Evolutionary conservation across 2,113 vertebrate species (phyloP).

Genomic region (Pterocles orientalis): DNA sequence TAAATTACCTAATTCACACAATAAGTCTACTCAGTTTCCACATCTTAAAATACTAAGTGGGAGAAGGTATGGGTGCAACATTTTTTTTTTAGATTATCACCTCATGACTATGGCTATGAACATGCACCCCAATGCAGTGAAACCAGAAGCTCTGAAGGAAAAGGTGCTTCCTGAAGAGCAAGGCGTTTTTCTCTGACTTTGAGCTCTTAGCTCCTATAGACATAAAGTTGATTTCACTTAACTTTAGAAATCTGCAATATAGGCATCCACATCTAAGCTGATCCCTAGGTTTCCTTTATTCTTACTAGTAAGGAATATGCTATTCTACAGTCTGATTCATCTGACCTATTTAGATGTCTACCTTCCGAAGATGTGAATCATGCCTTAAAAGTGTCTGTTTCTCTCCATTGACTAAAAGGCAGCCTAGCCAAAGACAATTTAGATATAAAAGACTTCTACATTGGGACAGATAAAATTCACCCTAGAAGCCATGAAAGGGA

Average conservation of each 20-base stretch:
- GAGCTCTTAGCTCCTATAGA: neutral
- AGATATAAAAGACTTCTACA: neutral
- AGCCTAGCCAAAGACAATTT: slow-evolving; percentile 27
- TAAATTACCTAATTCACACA: neutral
- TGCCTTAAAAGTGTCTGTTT: slow-evolving; percentile 15
- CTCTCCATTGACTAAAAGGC: slow-evolving; percentile 13
- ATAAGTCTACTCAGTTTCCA: neutral
- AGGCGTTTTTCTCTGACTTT: neutral
- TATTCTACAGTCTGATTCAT: slow-evolving; percentile 42
- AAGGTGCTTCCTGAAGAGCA: neutral
- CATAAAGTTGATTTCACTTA: neutral
- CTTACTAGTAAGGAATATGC: slow-evolving; percentile 1
- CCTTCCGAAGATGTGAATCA: slow-evolving; percentile 8
- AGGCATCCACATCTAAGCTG: neutral
- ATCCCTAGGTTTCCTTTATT: slow-evolving; percentile 5
- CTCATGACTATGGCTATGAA: neutral
- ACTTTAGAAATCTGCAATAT: neutral
- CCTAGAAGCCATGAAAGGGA: neutral
- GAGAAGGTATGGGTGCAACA: neutral
- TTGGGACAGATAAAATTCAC: slow-evolving; percentile 2
- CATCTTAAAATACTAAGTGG: neutral
- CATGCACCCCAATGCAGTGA: neutral
- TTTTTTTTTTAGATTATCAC: neutral
- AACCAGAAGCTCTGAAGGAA: neutral
- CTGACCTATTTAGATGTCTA: slow-evolving; percentile 55